Evolutionary conservation across 92 coral and sea anemone genomes (phyloP).

Genomic region (Hydrozoanthus gracilis): DNA sequence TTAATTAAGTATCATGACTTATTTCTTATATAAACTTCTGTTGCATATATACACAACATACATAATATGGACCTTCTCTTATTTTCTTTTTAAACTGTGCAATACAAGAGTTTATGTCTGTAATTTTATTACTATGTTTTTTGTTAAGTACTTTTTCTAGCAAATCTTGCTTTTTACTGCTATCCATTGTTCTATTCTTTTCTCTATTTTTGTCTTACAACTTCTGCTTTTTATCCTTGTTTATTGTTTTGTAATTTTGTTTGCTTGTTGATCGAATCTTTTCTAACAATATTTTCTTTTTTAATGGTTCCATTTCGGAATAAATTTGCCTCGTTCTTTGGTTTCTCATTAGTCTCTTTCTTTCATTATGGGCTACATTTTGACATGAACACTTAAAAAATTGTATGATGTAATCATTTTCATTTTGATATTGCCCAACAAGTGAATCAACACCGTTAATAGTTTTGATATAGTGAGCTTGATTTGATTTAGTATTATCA

Average conservation of each 20-base stretch:
- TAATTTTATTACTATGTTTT: neutral
- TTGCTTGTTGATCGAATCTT: conserved; percentile 17
- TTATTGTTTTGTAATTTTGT: neutral
- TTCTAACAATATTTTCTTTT: conserved; percentile 39
- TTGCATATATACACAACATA: neutral
- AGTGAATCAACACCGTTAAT: too few relatives aligned
- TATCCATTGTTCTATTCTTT: neutral
- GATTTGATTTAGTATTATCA: too few relatives aligned
- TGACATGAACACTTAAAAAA: conserved; percentile 49
- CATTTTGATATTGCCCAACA: too few relatives aligned
- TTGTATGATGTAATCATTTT: too few relatives aligned
- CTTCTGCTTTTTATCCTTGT: neutral
- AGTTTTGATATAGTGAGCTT: too few relatives aligned
- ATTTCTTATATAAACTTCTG: neutral
- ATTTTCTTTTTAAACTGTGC: neutral
- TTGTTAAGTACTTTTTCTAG: neutral
- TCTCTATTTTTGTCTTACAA: conserved; percentile 1
- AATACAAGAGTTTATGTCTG: neutral
- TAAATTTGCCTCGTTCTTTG: conserved; percentile 48
- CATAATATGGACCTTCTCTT: neutral
- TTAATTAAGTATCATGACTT: neutral
- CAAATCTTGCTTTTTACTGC: neutral
- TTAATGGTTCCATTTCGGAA: conserved; percentile 51
- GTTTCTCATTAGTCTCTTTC: conserved; percentile 51
- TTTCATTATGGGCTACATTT: conserved; percentile 51